Evolutionary conservation across 30 jellyfish, hydroid and myxozoan species (phyloP).

Genomic region (Catostylus mosaicus): DNA sequence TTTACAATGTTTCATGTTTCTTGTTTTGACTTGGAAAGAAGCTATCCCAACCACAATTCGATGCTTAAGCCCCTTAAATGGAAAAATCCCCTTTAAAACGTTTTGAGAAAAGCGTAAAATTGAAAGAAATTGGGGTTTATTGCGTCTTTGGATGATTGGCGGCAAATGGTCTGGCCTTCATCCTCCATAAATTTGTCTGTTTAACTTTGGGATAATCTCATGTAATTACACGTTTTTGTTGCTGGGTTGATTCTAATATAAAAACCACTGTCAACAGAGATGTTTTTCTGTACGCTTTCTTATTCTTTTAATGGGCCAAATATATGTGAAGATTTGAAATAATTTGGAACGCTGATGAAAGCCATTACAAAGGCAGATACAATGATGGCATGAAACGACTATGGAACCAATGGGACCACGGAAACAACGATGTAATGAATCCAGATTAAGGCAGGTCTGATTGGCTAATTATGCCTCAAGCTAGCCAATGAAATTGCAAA

Average conservation of each 20-base stretch:
- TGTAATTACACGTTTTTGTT: neutral
- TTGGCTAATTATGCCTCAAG: neutral
- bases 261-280: neutral
- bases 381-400: neutral
- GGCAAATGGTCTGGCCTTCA: neutral
- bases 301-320: neutral
- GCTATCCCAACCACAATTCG: too few species aligned
- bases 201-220: constrained; percentile 2
- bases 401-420: neutral
- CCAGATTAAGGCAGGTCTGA: neutral
- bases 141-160: neutral
- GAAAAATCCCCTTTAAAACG: too few species aligned
- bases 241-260: neutral
- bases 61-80: too few species aligned
- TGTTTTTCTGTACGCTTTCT: neutral
- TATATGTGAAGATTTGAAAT: neutral
- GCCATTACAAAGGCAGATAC: neutral
- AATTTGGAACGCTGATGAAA: neutral
- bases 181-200: neutral
- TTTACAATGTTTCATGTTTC: too few species aligned
- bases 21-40: too few species aligned
- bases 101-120: neutral
- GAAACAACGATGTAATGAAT: neutral
- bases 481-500: constrained; percentile 1
- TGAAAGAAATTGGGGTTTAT: neutral